Evolutionary conservation across 2,797 vertebrate genomes (phyloP), one percentile per base, ranked within the genome.

Genomic region (Ciconia nigra): DNA sequence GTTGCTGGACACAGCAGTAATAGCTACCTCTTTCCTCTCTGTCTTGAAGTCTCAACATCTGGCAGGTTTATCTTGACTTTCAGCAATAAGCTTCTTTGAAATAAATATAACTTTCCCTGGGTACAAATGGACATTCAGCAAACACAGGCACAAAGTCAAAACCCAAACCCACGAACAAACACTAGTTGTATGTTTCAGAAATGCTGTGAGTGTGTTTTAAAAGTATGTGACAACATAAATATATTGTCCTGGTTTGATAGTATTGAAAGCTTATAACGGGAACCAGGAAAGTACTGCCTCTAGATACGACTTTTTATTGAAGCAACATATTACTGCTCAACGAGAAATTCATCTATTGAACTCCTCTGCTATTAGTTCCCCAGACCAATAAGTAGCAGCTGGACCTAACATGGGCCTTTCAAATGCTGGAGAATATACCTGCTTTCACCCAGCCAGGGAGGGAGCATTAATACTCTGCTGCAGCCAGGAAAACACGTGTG

Each of bases 1-100:
- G 59, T 73, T 39, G 7, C 81, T 96, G 87, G 82, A 95, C 62
- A 66, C 21, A 21, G 58, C 94, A 95, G 87, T 95, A 94, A 93
- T 87, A 97, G 94, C 86, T 93, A 88, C 69, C 51, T 95, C 91
- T 93, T 81, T 96, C 89, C 65, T 93, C 87, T 89, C 89, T 91
- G 78, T 96, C 96, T 92, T 79, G 76, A 94, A 97, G 89, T 90
- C 94, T 97, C 96, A 91, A 10, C 35, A 94, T 94, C 94, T 93
- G 70, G 69, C 70, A 95, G 70, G 87, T 96, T 97, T 96, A 94
- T 78, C 69, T 82, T 96, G 92, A 92, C 91, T 98, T 97, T 96
- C 25, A 70, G 83, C 94, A 96, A 67, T 87, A 95, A 95, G 44
- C 81, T 96, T 81, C 87, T 90, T 97, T 93, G 96, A 97, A 97